Evolutionary conservation across 2,888 invertebrate genomes (phyloP), one percentile per base, ranked within the genome.

Genomic region (Apoda limacodes): DNA sequence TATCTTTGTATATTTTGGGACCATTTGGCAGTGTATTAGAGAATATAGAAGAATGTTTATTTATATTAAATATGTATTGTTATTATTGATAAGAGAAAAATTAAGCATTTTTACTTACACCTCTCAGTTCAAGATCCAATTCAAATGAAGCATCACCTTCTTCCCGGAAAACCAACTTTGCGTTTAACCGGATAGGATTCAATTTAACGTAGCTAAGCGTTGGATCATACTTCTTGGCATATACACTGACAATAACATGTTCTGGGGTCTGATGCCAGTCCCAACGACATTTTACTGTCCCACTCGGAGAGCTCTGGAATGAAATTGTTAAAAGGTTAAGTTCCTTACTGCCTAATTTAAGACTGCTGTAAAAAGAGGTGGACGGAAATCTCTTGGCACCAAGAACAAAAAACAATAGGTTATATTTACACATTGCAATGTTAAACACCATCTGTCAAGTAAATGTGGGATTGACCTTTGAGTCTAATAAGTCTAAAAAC

Each of bases 191-290:
- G 25, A 98, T 88, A 9, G 93, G 92, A 71, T 94, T 98, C 12
- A 93, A 70, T 72, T 92, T 88, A 2, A 99, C 82, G 31, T 60
- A 72, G 37, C 93, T 93, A 34, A 83, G 61, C 10, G 83, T 82
- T 6, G 95, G 94, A 46, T 93, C 86, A 56, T 95, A 92, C 47
- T 92, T 88, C 76, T 98, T 98, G 1, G 93, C 92, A 70, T 93
- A 98, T 24, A 98, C 85, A 20, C 95, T 90, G 27, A 98, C 85
- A 36, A 92, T 89, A 0, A 98, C 91, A 60, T 86, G 84, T 1
- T 87, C 83, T 0, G 88, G 88, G 1, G 97, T 98, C 78, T 98
- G 98, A 72, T 97, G 95, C 92, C 95, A 96, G 63, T 98, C 98
- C 83, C 92, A 88, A 13, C 96, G 86, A 58, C 97, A 97, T 34